These are phyloP conservation scores for Alligator mississippiensis DNA, from an alignment of 2,113 vertebrate species.

Conservation along the genomic window DNA sequence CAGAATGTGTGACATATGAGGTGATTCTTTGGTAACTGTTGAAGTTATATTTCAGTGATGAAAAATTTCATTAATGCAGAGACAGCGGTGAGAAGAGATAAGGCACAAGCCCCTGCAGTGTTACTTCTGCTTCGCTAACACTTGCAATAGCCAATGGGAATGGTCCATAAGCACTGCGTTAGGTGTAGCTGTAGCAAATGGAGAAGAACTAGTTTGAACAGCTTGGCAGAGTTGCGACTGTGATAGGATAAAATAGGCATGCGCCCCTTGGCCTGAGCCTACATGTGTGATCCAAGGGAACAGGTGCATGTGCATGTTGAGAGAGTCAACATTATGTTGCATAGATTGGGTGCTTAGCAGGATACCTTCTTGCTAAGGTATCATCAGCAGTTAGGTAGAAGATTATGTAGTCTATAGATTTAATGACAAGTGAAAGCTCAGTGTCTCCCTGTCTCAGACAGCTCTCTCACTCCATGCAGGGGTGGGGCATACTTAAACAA, in stretches of 20 bases:
- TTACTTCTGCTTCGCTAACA: neutral
- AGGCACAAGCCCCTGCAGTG: neutral
- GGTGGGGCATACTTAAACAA: no score
- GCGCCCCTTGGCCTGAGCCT: neutral
- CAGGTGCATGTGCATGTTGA: neutral
- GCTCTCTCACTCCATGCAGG: no score
- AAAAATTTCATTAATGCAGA: no score
- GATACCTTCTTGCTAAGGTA: neutral
- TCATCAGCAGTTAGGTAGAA: neutral
- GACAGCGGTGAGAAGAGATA: neutral
- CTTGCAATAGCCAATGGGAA: neutral
- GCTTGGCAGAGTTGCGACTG: accelerated
- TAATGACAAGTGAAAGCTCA: no score
- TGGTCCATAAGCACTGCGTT: neutral
- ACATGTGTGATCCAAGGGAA: neutral
- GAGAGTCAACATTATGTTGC: no score
- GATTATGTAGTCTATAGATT: no score
- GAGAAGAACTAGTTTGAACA: accelerated
- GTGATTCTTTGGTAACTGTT: neutral
- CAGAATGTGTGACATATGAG: accelerated
- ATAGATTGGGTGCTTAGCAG: neutral
- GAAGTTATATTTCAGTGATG: no score
- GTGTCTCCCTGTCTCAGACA: no score
- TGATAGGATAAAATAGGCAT: neutral
- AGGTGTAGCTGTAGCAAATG: accelerated